phyloP scores from a whole-genome alignment of 2,113 vertebrate genomes.

The Alosa alosa region DNA sequence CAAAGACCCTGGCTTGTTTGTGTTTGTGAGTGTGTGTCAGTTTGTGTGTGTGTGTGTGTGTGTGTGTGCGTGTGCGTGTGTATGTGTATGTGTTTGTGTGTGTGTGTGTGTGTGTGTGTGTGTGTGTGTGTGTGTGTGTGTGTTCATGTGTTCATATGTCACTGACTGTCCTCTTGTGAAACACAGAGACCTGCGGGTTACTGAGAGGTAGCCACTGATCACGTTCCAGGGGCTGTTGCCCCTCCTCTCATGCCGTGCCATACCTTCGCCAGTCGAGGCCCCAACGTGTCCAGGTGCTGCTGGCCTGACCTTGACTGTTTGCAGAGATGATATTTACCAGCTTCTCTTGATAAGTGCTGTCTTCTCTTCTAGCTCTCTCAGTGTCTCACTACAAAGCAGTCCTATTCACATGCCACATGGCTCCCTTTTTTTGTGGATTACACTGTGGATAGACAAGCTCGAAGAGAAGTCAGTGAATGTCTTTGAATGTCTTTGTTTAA shows the following conservation, averaged over 20 bases:
- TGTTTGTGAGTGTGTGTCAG: background rate
- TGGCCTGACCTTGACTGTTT: slow-evolving; percentile 57
- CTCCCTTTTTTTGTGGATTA: slow-evolving; percentile 49
- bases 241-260: slow-evolving; percentile 57
- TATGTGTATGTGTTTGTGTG: background rate
- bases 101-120: slow-evolving; percentile 1
- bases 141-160: slow-evolving; percentile 46
- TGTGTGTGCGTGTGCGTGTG: background rate
- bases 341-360: slow-evolving; percentile 50
- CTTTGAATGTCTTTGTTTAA: slow-evolving; percentile 44
- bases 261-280: slow-evolving; percentile 40
- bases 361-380: slow-evolving; percentile 31
- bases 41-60: background rate
- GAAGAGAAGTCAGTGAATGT: slow-evolving; percentile 43
- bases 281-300: slow-evolving; percentile 54
- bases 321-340: slow-evolving; percentile 57
- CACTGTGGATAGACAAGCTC: slow-evolving; percentile 48
- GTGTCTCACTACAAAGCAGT: slow-evolving; percentile 49
- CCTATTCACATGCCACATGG: slow-evolving; percentile 52
- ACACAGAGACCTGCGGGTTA: slow-evolving; percentile 65
- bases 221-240: slow-evolving; percentile 58
- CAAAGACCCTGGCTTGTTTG: slow-evolving; percentile 5
- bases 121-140: slow-evolving; percentile 49
- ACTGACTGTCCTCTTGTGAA: slow-evolving; percentile 54
- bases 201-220: slow-evolving; percentile 64